Conservation (phyloP, 2,888 invertebrate species). For the Caenorhabditis virilis region DNA sequence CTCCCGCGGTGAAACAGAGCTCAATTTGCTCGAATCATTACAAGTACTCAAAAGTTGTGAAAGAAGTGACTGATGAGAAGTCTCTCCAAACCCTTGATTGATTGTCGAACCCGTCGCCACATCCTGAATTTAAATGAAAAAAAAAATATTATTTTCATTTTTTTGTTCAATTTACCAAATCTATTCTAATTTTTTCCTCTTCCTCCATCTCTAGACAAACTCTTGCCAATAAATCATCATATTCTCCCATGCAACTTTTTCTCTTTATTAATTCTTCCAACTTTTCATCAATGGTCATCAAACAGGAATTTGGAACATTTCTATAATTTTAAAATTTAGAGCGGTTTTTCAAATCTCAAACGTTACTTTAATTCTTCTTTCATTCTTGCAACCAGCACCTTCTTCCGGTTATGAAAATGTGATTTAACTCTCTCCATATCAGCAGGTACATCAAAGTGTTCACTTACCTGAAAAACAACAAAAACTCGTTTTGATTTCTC, state of each 20-base stretch:
- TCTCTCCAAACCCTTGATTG: too few relatives aligned
- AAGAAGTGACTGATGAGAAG: too few relatives aligned
- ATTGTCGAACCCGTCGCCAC: too few relatives aligned
- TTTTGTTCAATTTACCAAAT: too few relatives aligned
- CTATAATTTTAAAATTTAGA: constrained; percentile 7
- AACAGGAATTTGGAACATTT: neutral
- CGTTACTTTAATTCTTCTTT: constrained; percentile 37
- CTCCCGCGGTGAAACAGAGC: too few relatives aligned
- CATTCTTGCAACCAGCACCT: constrained; percentile 69
- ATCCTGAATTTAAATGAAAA: too few relatives aligned
- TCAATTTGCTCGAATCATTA: constrained; percentile 3
- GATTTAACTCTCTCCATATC: constrained; percentile 40
- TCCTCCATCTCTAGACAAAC: constrained; percentile 42
- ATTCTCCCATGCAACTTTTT: constrained; percentile 20
- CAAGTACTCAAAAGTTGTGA: too few relatives aligned
- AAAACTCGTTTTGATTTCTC: too few relatives aligned
- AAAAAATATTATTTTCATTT: too few relatives aligned
- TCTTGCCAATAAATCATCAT: constrained; percentile 33
- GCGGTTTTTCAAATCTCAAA: neutral
- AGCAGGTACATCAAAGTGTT: constrained; percentile 28
- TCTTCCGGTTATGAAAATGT: constrained; percentile 44
- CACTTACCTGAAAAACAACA: constrained; percentile 5
- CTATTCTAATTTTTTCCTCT: constrained; percentile 21
- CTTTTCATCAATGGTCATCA: constrained; percentile 35
- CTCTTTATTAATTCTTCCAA: constrained; percentile 24